Conservation (phyloP, 2,888 invertebrate species). For the Leptodirus hochenwartii region DNA sequence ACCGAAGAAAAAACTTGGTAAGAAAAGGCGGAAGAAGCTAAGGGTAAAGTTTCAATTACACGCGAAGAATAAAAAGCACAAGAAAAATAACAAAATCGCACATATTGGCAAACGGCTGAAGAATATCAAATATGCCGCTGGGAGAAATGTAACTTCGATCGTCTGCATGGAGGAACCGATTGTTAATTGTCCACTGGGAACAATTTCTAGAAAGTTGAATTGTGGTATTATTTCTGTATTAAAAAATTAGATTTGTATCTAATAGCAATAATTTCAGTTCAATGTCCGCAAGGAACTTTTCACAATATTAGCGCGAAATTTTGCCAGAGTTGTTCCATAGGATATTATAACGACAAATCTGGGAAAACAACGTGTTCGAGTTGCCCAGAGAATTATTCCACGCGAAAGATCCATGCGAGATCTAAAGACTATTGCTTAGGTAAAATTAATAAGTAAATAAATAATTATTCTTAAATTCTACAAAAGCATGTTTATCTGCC, state of each 20-base stretch:
- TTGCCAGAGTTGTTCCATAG: conserved; percentile 40
- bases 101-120: conserved; percentile 8
- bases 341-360: conserved; percentile 36
- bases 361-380: conserved; percentile 34
- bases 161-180: conserved; percentile 12
- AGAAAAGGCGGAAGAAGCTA: conserved; percentile 12
- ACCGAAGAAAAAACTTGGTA: conserved; percentile 3
- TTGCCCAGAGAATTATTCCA: conserved; percentile 39
- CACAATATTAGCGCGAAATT: conserved; percentile 31
- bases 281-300: conserved; percentile 45
- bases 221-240: conserved; percentile 29
- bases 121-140: conserved; percentile 10
- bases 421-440: conserved; percentile 34
- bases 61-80: conserved; percentile 14
- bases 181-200: conserved; percentile 32
- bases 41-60: conserved; percentile 20
- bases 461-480: no score
- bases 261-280: conserved; percentile 31
- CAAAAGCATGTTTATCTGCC: no score
- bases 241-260: conserved; percentile 2
- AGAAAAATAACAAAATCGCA: conserved; percentile 7
- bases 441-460: conserved; percentile 21
- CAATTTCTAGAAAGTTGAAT: conserved; percentile 30
- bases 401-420: conserved; percentile 30
- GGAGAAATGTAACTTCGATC: conserved; percentile 9